Base-by-base conservation (phyloP, 2,113 vertebrate genomes). In the Corydoras sp. region DNA sequence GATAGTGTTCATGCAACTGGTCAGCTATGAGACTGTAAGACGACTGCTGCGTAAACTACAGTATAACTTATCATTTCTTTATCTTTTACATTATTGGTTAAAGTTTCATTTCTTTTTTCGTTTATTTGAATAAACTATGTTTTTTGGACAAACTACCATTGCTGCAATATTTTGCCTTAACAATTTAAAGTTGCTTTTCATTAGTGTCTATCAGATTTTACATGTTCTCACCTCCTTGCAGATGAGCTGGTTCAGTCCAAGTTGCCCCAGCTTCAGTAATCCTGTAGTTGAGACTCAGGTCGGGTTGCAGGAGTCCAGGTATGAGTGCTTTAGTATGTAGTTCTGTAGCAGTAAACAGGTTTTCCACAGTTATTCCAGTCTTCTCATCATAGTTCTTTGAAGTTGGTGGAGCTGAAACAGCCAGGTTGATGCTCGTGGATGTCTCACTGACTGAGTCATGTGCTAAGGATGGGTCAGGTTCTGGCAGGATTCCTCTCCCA, bases 181-280 rank as follows among this genome's bases (percentile, higher is more conserved):
- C 18, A 24, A 24, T 24, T 24, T 24, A 24, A 43, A 43, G 35
- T 43, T 43, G 35, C 7, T 43, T 8, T 43, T 4, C 2, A 43
- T 43, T 43, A 43, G 35, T 43, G 35, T 8, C 35, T 43, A 43
- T 43, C 35, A 43, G 7, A 5, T 4, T 43, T 43, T 8, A 43
- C 35, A 75, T 43, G 29, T 5, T 65, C 77, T 76, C 11, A 88
- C 89, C 86, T 75, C 77, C 81, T 5, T 74, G 53, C 3, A 78
- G 79, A 62, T 80, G 83, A 0, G 73, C 62, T 0, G 88, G 78
- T 66, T 89, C 89, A 0, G 87, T 88, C 88, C 88, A 88, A 55
- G 71, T 70, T 13, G 60, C 74, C 10, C 66, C 30, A 18, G 48
- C 30, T 2, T 69, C 71, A 15, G 61, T 62, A 24, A 66, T 13